Conservation (phyloP, 2,888 invertebrate genomes). For the Periphyllus acericola region DNA sequence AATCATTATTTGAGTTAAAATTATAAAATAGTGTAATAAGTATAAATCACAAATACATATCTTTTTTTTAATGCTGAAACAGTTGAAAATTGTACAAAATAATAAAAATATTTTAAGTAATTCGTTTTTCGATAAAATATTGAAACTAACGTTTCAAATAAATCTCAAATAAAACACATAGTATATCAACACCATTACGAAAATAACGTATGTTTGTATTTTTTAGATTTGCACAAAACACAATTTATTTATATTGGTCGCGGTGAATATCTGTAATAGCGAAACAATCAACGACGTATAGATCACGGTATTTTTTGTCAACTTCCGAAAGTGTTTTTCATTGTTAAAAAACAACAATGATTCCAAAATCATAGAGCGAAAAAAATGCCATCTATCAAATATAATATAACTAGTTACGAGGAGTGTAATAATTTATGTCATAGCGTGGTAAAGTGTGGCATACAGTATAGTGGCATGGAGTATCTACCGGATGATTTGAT, state of each 20-base stretch:
- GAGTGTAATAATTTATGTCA: constrained; percentile 32
- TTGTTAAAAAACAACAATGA: constrained; percentile 52
- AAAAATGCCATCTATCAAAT: constrained; percentile 39
- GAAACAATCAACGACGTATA: background rate
- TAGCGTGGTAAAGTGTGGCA: constrained; percentile 7
- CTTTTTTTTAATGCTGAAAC: too few species aligned
- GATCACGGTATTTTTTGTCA: background rate
- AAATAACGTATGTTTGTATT: background rate
- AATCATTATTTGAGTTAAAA: too few species aligned
- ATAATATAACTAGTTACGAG: constrained; percentile 14
- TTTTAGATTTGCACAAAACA: background rate
- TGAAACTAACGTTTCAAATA: too few species aligned
- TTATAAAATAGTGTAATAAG: too few species aligned
- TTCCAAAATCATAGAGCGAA: constrained; percentile 34
- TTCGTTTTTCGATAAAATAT: too few species aligned
- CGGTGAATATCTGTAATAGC: background rate
- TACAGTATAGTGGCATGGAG: background rate
- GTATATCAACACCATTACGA: background rate
- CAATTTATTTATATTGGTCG: background rate
- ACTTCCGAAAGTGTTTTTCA: constrained; percentile 16
- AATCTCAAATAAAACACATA: too few species aligned
- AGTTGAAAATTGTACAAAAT: too few species aligned
- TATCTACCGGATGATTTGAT: constrained; percentile 32
- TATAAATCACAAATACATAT: too few species aligned
- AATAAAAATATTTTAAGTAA: too few species aligned